Evolutionary conservation across 2,797 vertebrate genomes (phyloP).

Genomic region (Crypturellus tataupa): DNA sequence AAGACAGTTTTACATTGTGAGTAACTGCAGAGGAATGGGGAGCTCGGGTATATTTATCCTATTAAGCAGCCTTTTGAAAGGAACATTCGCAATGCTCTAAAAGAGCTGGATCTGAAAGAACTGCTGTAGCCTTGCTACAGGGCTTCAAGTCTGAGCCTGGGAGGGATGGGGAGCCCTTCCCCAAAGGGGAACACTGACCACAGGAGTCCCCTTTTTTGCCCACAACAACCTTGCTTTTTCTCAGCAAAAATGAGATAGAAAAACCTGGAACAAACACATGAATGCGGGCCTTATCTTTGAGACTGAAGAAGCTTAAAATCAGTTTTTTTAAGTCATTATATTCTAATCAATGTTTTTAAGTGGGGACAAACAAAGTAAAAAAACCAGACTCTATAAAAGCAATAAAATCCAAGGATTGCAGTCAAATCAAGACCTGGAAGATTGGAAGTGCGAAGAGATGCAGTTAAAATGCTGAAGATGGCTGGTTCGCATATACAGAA

Average conservation of each 20-base stretch:
- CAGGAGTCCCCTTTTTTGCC: not conserved
- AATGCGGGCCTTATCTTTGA: not conserved
- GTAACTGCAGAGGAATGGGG: constrained; percentile 81
- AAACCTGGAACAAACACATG: not conserved
- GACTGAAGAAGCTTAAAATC: not conserved
- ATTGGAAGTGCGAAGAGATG: not conserved
- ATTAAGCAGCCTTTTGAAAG: constrained; percentile 55
- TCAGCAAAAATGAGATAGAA: not conserved
- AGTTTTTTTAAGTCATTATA: not conserved
- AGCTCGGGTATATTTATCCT: constrained; percentile 81
- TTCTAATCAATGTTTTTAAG: not conserved
- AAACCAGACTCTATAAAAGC: not conserved
- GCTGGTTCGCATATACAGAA: not conserved
- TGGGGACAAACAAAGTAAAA: not conserved
- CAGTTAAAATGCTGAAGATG: not conserved
- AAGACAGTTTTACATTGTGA: constrained; percentile 70
- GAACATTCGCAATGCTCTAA: constrained; percentile 32
- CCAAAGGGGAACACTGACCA: not conserved
- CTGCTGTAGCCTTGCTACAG: not conserved
- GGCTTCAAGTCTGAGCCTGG: not conserved
- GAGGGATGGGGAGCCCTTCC: not conserved
- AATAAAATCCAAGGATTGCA: not conserved
- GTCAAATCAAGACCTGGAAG: not conserved
- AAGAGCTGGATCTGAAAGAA: not conserved
- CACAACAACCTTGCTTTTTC: not conserved